Evolutionary conservation across 2,797 vertebrate genomes (phyloP), one percentile per base, ranked within the genome.

Genomic region (Neomorphus geoffroyi): DNA sequence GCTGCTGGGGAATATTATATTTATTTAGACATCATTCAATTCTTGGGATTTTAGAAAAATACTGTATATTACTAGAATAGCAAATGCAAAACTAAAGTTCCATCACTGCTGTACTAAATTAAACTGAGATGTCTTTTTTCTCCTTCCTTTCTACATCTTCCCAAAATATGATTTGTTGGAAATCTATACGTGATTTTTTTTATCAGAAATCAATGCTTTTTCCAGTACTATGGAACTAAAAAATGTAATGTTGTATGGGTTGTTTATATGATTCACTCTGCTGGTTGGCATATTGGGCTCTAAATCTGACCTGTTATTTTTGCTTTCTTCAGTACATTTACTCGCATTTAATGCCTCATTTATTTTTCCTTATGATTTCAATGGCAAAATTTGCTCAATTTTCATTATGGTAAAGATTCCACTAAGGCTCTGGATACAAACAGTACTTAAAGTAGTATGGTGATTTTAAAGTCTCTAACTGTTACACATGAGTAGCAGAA

Each of bases 311-410:
- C 75, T 74, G 13, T 60, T 83, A 60, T 54, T 92, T 96, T 78
- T 88, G 39, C 27, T 95, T 94, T n/a, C 43, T 94, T 71, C 41
- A 11, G 46, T 78, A 80, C n/a, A 62, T 46, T 82, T 81, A 24
- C 61, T 86, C 69, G 46, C 51, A 61, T 88, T 88, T 92, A 83
- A 85, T 90, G 54, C 65, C 57, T 96, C 46, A 57, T 80, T 65
- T 92, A 80, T 90, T 87, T 65, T 48, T 56, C 58, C 56, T 72
- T 28, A 8, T 60, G 54, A 61, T 94, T 92, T 91, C 51, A 41
- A 22, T 74, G 53, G 72, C n/a, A 86, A 82, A 85, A 93, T 60
- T 89, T 85, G 17, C 33, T 87, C 28, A 19, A 48, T 80, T 89
- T 91, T 88, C 72, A 56, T 83, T 80, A 65, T 46, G 69, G 81